phyloP scores from a whole-genome alignment of 1,140 invertebrate genomes.

The Ceratina calcarata region DNA sequence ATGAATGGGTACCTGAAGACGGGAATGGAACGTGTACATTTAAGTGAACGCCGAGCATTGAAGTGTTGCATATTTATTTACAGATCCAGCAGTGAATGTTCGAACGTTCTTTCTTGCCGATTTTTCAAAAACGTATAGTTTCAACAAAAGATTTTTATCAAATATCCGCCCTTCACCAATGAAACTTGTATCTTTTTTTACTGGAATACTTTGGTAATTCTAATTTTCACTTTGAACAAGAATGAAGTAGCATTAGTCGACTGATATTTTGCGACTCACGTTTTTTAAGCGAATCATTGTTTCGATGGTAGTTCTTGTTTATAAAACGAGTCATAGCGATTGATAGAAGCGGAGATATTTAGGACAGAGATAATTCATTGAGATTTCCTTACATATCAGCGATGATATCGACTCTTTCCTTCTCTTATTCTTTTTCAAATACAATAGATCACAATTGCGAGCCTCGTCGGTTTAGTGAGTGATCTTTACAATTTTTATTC shows the following conservation, averaged over 20 bases:
- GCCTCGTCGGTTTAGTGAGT: not conserved
- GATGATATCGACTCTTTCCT: constrained; percentile 7
- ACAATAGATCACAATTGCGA: not conserved
- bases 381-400: constrained; percentile 34
- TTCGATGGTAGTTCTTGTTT: constrained; percentile 10
- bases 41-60: no score
- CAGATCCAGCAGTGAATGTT: not conserved
- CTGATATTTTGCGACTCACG: constrained; percentile 15
- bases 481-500: not conserved
- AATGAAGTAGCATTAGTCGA: not conserved
- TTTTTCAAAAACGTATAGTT: no score
- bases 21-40: not conserved
- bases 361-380: not conserved
- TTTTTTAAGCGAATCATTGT: constrained; percentile 24
- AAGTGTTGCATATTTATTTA: not conserved
- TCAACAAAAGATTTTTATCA: no score
- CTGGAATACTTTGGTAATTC: not conserved
- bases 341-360: not conserved
- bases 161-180: no score
- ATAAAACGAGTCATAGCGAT: not conserved
- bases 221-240: not conserved
- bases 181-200: no score
- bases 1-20: constrained; percentile 8
- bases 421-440: constrained; percentile 4
- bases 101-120: not conserved